phyloP scores from a whole-genome alignment of 2,113 vertebrate species.

The Pampusana beccarii region DNA sequence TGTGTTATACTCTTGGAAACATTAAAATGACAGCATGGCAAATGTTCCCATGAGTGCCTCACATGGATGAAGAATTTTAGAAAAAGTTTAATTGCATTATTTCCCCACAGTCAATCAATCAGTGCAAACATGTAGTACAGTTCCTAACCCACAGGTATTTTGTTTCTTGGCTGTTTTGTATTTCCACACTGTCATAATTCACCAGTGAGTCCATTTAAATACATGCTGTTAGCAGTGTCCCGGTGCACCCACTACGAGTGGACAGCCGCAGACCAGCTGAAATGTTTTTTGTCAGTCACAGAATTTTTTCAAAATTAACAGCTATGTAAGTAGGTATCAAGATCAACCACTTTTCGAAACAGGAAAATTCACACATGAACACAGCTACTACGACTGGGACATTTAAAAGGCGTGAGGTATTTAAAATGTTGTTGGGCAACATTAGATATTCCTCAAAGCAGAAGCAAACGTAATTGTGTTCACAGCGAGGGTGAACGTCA shows the following conservation, averaged over 20 bases:
- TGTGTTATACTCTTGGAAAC: not conserved
- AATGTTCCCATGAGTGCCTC: rapidly evolving
- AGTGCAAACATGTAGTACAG: not conserved
- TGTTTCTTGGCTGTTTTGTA: not conserved
- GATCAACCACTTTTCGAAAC: not conserved
- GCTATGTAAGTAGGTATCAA: not conserved
- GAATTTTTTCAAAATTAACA: not conserved
- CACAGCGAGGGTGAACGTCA: rapidly evolving
- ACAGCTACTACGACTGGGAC: not conserved
- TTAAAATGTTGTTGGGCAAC: not conserved
- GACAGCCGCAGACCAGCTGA: not conserved
- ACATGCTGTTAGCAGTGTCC: rapidly evolving
- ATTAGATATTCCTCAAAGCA: rapidly evolving
- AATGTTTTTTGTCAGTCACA: not conserved
- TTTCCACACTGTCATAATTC: not conserved
- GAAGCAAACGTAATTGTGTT: rapidly evolving
- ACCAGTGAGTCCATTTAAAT: not conserved
- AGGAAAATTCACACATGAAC: not conserved
- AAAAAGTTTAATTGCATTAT: not conserved
- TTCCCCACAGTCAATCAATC: not conserved
- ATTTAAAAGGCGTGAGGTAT: not conserved
- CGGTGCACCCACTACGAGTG: not conserved
- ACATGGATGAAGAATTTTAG: not conserved
- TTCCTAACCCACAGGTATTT: not conserved
- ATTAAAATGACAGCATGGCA: not conserved